Base-by-base conservation (phyloP, 2,888 invertebrate species). In the Sphinx pinastri region DNA sequence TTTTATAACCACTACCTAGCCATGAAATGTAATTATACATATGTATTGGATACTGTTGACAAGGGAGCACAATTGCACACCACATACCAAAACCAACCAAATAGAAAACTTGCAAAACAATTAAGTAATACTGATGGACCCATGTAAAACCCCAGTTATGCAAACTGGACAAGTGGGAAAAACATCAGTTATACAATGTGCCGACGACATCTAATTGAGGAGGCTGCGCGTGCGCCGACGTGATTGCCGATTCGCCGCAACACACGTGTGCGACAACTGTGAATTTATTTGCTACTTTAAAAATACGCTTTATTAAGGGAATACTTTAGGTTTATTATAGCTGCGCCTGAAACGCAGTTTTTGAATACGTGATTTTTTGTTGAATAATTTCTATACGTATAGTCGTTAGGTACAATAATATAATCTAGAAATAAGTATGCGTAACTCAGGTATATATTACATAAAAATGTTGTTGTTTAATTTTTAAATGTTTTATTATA, bases 171-270 rank as follows among this genome's bases (percentile, higher is more conserved):
- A 81, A 72, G 84, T 81, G 72, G 73, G 75, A 77, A 78, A 83
- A 81, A 79, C 81, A 76, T 81, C 79, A 75, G 79, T 85, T 84
- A 82, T 80, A 78, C 79, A 84, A 83, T 80, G 75, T 68, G 69
- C 68, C 69, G 68, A 59, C 52, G 57, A 68, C 69, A 71, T 70
- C 71, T 75, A 71, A 77, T 75, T 74, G 74, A 74, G 70, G 76
- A 77, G 74, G 76, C 72, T 72, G 73, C 71, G 47, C 63, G 63
- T 69, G 52, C 63, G 60, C 63, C 45, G 57, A 68, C 71, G 70
- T 67, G 73, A 71, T 69, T 63, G 60, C 58, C 71, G 71, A 74
- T 74, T 74, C 69, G 72, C 68, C 51, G 67, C 67, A 58, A 66
- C 74, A 63, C 38, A 69, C 69, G 72, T 73, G 75, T 73, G 68